A percentile compares a stretch with the other conserved stretches of the same genome.
These are phyloP conservation scores for Polydrusus cervinus DNA, from an alignment of 2,888 invertebrate genomes.

Conservation along the genomic window DNA sequence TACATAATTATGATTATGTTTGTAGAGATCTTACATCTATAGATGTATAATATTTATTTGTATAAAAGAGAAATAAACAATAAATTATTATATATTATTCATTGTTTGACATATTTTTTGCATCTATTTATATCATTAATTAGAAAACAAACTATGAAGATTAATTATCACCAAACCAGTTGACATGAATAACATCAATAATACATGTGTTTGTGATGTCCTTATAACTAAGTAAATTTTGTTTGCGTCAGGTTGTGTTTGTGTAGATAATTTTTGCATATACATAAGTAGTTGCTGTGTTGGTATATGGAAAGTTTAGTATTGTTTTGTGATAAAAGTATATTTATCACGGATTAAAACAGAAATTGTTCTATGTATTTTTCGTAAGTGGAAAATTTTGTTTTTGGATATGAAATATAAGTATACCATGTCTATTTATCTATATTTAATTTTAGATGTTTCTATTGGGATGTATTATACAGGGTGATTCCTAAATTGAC, in stretches of 20 bases:
- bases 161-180: background rate
- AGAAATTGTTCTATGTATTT: background rate
- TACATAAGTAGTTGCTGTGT: background rate
- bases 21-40: no score
- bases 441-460: no score
- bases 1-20: no score
- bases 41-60: no score
- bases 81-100: no score
- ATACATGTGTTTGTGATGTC: background rate
- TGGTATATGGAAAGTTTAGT: background rate
- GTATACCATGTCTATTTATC: no score
- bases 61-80: background rate
- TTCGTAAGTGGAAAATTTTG: background rate
- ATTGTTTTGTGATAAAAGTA: no score
- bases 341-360: background rate
- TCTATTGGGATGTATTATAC: no score
- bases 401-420: background rate
- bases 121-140: constrained; percentile 4
- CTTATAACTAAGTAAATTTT: background rate
- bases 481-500: no score
- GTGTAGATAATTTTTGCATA: no score
- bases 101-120: background rate
- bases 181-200: background rate
- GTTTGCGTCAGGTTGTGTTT: background rate
- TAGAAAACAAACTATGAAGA: background rate